phyloP scores from a whole-genome alignment of 2,888 invertebrate genomes.

The Lithophane socia region DNA sequence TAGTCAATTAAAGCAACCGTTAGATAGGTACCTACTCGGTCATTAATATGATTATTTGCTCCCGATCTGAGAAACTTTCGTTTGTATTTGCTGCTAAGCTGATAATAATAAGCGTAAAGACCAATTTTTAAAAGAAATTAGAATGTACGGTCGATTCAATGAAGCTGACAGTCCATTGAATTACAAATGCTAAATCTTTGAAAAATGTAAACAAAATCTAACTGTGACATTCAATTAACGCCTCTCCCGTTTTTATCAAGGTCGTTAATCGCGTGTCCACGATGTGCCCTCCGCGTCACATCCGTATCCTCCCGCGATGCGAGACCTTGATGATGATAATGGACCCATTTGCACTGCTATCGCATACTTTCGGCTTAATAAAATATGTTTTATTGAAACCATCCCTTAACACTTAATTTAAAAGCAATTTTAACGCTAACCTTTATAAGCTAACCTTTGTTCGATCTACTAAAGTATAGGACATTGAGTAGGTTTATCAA shows the following conservation, averaged over 20 bases:
- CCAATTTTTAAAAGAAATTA: not conserved
- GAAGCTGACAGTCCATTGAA: not conserved
- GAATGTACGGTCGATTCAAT: not conserved
- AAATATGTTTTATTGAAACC: slow-evolving; percentile 6
- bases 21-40: too few relatives aligned
- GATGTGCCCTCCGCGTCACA: slow-evolving; percentile 4
- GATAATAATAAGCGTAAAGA: not conserved
- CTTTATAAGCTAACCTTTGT: slow-evolving; percentile 27
- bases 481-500: slow-evolving; percentile 2
- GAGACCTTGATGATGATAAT: slow-evolving; percentile 33
- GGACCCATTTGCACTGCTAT: slow-evolving; percentile 33
- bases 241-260: slow-evolving; percentile 36
- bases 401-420: not conserved
- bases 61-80: not conserved
- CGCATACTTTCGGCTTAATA: slow-evolving; percentile 1
- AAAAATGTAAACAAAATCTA: slow-evolving; percentile 22
- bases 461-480: slow-evolving; percentile 7
- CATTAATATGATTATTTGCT: not conserved
- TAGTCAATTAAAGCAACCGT: not conserved
- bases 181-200: not conserved
- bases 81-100: not conserved
- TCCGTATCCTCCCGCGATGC: slow-evolving; percentile 29
- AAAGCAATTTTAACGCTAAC: slow-evolving; percentile 47
- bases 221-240: slow-evolving; percentile 24
- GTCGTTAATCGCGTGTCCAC: slow-evolving; percentile 47